Evolutionary conservation across 64 coral and sea anemone genomes (phyloP), one percentile per base, ranked within the genome.

Genomic region (Dendronephthya gigantea): DNA sequence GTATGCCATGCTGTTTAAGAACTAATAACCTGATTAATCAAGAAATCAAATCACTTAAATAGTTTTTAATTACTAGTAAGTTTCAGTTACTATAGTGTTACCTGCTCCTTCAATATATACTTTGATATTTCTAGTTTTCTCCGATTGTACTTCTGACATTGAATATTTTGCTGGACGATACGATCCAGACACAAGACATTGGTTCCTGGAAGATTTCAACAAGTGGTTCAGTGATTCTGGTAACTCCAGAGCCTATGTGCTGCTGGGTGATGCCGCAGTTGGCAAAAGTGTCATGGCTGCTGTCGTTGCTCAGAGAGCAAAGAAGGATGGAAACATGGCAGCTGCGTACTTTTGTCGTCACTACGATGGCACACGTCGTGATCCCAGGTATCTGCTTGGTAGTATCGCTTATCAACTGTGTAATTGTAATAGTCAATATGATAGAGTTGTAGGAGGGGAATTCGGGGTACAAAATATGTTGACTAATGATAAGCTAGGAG

Each of bases 261-360:
- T 90, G 33, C 48, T 90, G 39, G 89, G 89, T 12, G 89, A 90
- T 82, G 68, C 89, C 52, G 89, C 83, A 34, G 56, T 90, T n/a
- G 89, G 89, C 0, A 90, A 90, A n/a, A 90, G 84, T 86, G 89
- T 90, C 0, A 59, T 90, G 14, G 89, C 89, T 56, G 89, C 68
- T 59, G 89, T 59, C 9, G 22, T 90, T 48, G 89, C 89, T 4
- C 35, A 90, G 56, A 30, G 51, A 34, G 81, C 59, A 84, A 15
- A 41, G 32, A 36, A 25, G 13, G 2, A 25, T 56, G 17, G 40
- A 23, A 41, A 27, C 12, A 16, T 86, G n/a, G 59, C 51, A 11
- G 70, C 79, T 79, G 85, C 79, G 1, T 34, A 16, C 31, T 86
- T 86, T 33, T 86, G 85, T 23, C 55, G 85, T 16, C 85, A 86